These are phyloP conservation scores for Ia io DNA, from an alignment of 2,113 vertebrate genomes.

Conservation along the genomic window DNA sequence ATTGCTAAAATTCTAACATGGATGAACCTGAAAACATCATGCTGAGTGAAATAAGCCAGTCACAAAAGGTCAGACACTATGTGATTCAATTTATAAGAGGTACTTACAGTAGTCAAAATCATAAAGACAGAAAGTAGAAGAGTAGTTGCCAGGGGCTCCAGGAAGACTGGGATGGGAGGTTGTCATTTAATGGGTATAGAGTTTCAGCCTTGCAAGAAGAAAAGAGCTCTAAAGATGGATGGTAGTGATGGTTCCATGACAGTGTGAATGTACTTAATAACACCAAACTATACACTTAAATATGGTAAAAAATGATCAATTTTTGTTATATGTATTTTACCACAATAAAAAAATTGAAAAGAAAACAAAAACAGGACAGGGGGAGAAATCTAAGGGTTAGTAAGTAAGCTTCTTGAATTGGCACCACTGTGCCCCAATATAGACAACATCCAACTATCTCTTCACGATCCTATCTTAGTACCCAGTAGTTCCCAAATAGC, in stretches of 20 bases:
- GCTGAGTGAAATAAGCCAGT: not conserved
- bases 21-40: no score
- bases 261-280: not conserved
- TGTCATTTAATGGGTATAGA: not conserved
- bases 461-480: not conserved
- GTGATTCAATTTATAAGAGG: not conserved
- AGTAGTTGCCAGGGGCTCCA: not conserved
- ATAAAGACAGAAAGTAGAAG: not conserved
- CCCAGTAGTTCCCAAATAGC: not conserved
- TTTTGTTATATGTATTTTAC: not conserved
- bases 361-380: not conserved
- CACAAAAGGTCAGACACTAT: not conserved
- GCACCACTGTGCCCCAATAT: not conserved
- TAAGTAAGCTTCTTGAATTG: not conserved
- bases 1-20: no score
- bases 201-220: not conserved
- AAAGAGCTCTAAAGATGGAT: no score
- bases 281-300: not conserved
- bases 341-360: not conserved
- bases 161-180: not conserved
- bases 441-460: not conserved
- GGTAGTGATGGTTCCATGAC: not conserved
- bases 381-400: not conserved
- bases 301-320: not conserved
- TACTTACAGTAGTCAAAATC: not conserved